Evolutionary conservation across 2,113 vertebrate genomes (phyloP).

Genomic region (Pan paniscus): DNA sequence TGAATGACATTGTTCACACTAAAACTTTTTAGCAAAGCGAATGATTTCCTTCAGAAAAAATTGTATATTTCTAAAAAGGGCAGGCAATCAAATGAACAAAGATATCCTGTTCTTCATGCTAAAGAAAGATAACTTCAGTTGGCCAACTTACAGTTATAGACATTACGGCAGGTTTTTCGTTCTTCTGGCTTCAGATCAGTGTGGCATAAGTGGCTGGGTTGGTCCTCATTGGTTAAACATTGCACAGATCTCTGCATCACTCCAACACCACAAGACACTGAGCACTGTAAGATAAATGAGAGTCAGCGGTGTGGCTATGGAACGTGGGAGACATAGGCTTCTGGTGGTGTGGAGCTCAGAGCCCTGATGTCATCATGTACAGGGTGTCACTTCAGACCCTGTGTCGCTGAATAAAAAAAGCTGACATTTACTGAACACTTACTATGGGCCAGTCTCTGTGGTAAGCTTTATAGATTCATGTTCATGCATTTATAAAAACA

Average conservation of each 20-base stretch:
- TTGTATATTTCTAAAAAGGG: neutral
- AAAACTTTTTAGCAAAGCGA: too few relatives aligned
- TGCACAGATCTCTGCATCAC: conserved; percentile 92
- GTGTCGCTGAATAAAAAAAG: fast-evolving
- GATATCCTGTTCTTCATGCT: neutral
- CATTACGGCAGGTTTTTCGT: conserved; percentile 87
- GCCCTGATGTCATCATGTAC: fast-evolving
- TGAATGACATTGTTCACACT: fast-evolving
- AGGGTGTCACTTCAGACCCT: neutral
- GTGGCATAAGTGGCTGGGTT: conserved; percentile 86
- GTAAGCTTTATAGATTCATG: neutral
- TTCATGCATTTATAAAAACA: too few relatives aligned
- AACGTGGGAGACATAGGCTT: fast-evolving
- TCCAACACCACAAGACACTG: conserved; percentile 91
- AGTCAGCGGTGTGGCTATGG: fast-evolving
- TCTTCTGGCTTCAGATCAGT: conserved; percentile 87
- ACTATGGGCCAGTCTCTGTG: neutral
- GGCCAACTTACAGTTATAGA: conserved; percentile 90
- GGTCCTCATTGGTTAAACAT: conserved; percentile 88
- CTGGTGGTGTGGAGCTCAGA: fast-evolving
- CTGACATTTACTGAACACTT: neutral
- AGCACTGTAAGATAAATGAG: conserved; percentile 87
- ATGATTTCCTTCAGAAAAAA: neutral
- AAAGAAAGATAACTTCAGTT: fast-evolving
- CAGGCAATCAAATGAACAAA: neutral